Conservation (phyloP, 2,888 invertebrate species). For the Nesidiocoris tenuis region DNA sequence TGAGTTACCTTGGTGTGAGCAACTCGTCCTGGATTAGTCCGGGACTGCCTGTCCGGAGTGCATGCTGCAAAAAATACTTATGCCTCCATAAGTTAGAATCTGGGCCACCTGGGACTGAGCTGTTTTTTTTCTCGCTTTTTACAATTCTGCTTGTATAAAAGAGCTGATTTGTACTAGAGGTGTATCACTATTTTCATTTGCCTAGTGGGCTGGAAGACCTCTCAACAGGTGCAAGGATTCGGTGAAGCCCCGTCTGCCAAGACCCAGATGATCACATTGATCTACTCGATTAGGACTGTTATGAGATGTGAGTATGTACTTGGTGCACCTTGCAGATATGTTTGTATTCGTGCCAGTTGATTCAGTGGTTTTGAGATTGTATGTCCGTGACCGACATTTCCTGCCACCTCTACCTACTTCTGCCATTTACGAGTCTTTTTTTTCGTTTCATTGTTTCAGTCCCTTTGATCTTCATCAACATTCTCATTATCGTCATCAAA, state of each 20-base stretch:
- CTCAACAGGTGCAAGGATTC: conserved; percentile 72
- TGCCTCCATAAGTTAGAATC: too few species aligned
- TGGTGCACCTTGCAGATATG: background rate
- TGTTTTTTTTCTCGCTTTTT: too few species aligned
- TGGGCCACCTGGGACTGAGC: too few species aligned
- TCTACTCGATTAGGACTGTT: conserved; percentile 94
- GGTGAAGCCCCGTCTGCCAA: conserved; percentile 83
- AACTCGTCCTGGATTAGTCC: too few species aligned
- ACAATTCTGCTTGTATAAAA: too few species aligned
- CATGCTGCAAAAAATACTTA: too few species aligned
- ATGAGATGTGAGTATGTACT: conserved; percentile 78
- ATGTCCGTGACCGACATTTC: background rate
- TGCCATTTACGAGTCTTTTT: too few species aligned
- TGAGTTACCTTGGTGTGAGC: too few species aligned
- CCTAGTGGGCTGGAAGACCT: conserved; percentile 90
- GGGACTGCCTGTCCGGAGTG: too few species aligned
- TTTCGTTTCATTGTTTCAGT: conserved; percentile 79
- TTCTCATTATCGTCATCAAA: conserved; percentile 82
- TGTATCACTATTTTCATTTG: too few species aligned
- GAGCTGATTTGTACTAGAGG: too few species aligned
- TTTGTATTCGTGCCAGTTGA: background rate
- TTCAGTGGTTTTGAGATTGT: background rate
- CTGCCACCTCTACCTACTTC: too few species aligned
- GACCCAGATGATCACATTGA: conserved; percentile 83
- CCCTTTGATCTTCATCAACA: conserved; percentile 89